Evolutionary conservation across 2,888 invertebrate species (phyloP).

Genomic region (Stenotaenia linearis): DNA sequence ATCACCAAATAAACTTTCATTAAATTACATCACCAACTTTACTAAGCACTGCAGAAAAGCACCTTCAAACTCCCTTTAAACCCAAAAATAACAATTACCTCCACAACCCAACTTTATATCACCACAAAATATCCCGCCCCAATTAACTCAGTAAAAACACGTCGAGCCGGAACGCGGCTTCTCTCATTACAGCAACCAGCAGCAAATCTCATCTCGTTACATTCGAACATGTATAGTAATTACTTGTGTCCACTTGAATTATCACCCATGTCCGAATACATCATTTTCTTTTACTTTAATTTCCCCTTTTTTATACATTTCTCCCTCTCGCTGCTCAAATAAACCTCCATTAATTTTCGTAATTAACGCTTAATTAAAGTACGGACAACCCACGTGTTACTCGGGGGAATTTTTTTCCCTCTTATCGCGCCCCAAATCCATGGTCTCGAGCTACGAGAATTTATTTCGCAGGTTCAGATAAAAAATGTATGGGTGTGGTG

Average conservation of each 20-base stretch:
- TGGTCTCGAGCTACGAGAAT: neutral
- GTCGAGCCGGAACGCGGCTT: neutral
- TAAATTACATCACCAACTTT: too few species aligned
- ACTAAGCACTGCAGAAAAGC: too few species aligned
- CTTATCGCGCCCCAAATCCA: neutral
- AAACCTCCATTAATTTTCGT: neutral
- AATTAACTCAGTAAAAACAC: neutral
- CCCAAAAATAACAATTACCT: too few species aligned
- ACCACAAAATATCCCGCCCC: neutral
- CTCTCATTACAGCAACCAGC: neutral
- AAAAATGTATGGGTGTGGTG: neutral
- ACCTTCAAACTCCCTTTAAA: too few species aligned
- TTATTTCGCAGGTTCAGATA: neutral
- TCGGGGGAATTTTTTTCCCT: neutral
- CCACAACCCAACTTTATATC: too few species aligned
- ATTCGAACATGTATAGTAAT: conserved; percentile 4
- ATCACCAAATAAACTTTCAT: too few species aligned
- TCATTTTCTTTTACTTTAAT: neutral
- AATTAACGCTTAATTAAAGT: conserved; percentile 15
- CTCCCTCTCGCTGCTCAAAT: neutral
- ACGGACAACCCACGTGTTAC: neutral
- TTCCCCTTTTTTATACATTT: neutral
- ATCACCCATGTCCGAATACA: neutral
- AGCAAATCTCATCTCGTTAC: conserved; percentile 11
- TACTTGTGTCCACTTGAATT: conserved; percentile 6